Evolutionary conservation across 2,113 vertebrate genomes (phyloP).

Genomic region (Hemiprocne comata): DNA sequence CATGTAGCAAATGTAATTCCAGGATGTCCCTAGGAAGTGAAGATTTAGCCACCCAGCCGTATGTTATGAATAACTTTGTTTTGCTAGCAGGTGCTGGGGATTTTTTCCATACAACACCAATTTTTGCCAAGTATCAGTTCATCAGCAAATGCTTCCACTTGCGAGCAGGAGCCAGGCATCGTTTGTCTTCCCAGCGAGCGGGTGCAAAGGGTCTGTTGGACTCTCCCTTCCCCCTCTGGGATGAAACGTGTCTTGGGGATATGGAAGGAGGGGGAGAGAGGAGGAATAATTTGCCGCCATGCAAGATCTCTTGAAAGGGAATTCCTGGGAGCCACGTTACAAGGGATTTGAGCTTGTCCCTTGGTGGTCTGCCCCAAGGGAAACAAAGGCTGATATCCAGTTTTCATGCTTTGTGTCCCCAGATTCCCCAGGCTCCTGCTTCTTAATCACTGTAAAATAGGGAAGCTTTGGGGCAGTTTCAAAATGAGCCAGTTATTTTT

Average conservation of each 20-base stretch:
- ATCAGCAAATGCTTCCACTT: conserved; percentile 65
- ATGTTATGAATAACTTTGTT: conserved; percentile 68
- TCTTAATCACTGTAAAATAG: conserved; percentile 16
- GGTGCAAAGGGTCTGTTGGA: conserved; percentile 40
- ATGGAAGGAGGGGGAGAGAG: not conserved
- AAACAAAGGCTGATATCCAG: conserved; percentile 39
- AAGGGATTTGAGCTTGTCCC: conserved; percentile 50
- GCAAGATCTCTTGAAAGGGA: conserved; percentile 32
- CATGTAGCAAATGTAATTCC: conserved; percentile 61
- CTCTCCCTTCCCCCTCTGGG: conserved; percentile 26
- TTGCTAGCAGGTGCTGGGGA: conserved; percentile 71
- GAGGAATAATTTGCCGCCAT: conserved; percentile 50
- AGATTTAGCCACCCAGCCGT: conserved; percentile 53
- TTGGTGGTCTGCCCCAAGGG: conserved; percentile 1
- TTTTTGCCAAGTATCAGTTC: conserved; percentile 73
- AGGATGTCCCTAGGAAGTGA: conserved; percentile 54
- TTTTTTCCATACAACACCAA: conserved; percentile 74
- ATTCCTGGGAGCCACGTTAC: conserved; percentile 51
- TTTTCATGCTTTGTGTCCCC: conserved; percentile 6
- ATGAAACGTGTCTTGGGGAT: conserved; percentile 10
- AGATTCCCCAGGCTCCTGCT: not conserved
- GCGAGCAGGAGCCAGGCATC: not conserved
- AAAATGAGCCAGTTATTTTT: not conserved
- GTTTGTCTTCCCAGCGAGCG: not conserved
- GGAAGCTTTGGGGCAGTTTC: not conserved